Percentiles rank a stretch among this genome's conserved stretches.
Conservation (phyloP, 1,140 invertebrate genomes). For the Armadillidium nasatum region DNA sequence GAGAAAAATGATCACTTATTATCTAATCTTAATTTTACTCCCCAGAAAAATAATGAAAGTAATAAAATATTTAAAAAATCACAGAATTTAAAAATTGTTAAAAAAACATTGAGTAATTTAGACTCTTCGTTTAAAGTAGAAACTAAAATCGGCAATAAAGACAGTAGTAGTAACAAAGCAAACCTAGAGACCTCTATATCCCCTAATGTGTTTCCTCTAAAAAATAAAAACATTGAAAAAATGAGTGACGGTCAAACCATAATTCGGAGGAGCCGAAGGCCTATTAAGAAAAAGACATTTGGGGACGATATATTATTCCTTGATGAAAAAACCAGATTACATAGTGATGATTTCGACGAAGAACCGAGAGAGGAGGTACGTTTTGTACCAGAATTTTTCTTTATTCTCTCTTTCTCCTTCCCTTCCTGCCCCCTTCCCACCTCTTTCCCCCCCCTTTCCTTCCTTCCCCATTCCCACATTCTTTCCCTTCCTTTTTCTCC, state of each 20-base stretch:
- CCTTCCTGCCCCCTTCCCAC: too few species aligned
- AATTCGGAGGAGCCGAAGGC: constrained; percentile 33
- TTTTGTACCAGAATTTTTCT: background rate
- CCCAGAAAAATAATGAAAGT: background rate
- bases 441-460: too few species aligned
- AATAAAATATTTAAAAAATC: too few species aligned
- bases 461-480: too few species aligned
- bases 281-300: constrained; percentile 43
- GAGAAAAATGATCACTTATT: constrained; percentile 11
- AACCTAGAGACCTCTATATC: background rate
- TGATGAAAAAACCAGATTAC: constrained; percentile 21
- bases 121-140: too few species aligned
- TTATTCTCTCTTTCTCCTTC: too few species aligned
- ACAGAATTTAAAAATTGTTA: too few species aligned
- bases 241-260: background rate
- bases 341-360: constrained; percentile 25
- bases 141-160: background rate
- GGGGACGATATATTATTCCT: constrained; percentile 43
- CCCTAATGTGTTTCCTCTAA: background rate
- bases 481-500: too few species aligned
- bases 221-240: background rate
- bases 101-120: too few species aligned
- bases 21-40: constrained; percentile 1
- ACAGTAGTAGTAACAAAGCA: background rate
- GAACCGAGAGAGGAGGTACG: constrained; percentile 9